These are phyloP conservation scores for Pao palembangensis DNA, from an alignment of 2,113 vertebrate genomes.

Conservation along the genomic window DNA sequence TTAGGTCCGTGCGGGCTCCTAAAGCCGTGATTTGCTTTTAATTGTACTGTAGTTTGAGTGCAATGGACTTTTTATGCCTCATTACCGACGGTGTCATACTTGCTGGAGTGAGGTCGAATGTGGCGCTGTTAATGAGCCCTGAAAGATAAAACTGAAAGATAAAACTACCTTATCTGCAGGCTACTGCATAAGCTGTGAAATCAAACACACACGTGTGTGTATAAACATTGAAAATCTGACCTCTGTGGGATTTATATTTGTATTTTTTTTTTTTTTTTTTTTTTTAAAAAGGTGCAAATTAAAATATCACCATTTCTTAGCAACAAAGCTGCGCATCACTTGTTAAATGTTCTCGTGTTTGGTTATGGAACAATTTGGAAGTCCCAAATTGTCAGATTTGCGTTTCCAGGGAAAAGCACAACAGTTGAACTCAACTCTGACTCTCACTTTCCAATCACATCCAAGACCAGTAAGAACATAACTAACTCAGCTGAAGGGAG, in stretches of 20 bases:
- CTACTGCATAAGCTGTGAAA: constrained; percentile 64
- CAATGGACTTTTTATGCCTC: constrained; percentile 26
- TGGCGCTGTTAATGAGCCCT: constrained; percentile 65
- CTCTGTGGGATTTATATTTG: constrained; percentile 25
- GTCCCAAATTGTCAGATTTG: no score
- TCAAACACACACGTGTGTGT: constrained; percentile 45
- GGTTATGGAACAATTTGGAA: no score
- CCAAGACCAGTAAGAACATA: constrained; percentile 2
- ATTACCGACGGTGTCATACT: constrained; percentile 15
- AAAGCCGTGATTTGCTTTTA: constrained; percentile 48
- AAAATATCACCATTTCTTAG: no score
- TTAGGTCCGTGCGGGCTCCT: constrained; percentile 23
- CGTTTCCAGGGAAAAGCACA: no score
- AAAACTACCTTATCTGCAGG: constrained; percentile 70
- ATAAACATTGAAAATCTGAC: constrained; percentile 7
- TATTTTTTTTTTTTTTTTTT: not conserved
- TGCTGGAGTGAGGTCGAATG: constrained; percentile 40
- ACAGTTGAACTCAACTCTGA: no score
- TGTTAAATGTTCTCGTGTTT: no score
- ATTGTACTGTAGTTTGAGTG: constrained; percentile 34
- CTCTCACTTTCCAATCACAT: no score
- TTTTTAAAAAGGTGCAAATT: not conserved
- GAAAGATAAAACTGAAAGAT: constrained; percentile 66
- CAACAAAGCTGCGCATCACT: no score
- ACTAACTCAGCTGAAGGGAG: constrained; percentile 22